Evolutionary conservation across 2,113 vertebrate genomes (phyloP), one percentile per base, ranked within the genome.

Genomic region (Grammomys surdaster): DNA sequence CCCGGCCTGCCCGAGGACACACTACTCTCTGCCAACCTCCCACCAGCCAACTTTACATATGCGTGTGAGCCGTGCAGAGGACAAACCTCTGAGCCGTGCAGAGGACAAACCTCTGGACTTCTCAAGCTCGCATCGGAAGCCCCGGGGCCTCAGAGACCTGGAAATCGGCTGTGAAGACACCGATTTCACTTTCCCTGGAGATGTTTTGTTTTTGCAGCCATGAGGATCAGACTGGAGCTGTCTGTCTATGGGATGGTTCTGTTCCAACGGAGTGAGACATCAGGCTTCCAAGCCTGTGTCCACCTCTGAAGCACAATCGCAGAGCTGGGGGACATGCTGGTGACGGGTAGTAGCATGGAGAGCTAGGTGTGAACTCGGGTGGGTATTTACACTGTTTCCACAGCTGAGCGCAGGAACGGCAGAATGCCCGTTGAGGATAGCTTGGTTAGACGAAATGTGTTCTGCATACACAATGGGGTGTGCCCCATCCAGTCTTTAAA

Each of bases 201-300:
- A 9, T 33, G 1, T 72, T 89, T 95, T 84, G 28, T 10, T 12
- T 87, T 91, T 3, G 1, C 22, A 67, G 10, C 60, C 54, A 9
- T 46, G 51, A 88, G 58, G 80, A 75, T 84, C 69, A 73, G n/a
- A 46, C 40, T 26, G 20, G 60, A 69, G 75, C 54, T 58, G 46
- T 82, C 69, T 87, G 22, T 92, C 58, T 75, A 48, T n/a, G 76
- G 54, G 60, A 89, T 43, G 31, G 72, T 26, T 96, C 73, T 94
- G 3, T 78, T 70, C 60, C 43, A 13, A 77, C 81, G 36, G 76
- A 85, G 70, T 33, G 33, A 82, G 89, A 46, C 60, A 70, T 28
- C 88, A 78, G 1, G 40, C n/a, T 69, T 56, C 33, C 8, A 54
- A 8, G 19, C 20, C 22, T 40, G 46, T 65, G n/a, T 33, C 70